Base-by-base conservation (phyloP, 1,140 invertebrate species). In the Drosophila gunungcola region DNA sequence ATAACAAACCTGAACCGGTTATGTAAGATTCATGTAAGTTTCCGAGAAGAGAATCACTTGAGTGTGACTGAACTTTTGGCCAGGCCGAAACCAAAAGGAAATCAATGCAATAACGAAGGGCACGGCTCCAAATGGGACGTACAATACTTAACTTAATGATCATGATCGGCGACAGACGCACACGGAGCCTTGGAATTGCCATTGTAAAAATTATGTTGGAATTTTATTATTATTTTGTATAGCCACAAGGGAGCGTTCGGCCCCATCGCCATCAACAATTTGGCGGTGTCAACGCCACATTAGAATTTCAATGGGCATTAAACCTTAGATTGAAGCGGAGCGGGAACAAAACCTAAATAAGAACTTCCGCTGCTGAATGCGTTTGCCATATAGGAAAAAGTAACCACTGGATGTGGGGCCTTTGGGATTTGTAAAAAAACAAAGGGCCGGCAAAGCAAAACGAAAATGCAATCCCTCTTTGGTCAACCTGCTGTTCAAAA, bases 21-120 rank as follows among this genome's bases (percentile, higher is more conserved):
- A 67, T 83, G 75, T 89, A 88, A 88, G 83, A 83, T 60, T 83
- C 83, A 70, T 82, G 84, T 83, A 80, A 83, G 79, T 76, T 88
- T 63, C 55, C 48, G 62, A 74, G 79, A 82, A 72, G 75, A 81
- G 63, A 88, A 88, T 79, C 84, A 83, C 52, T 79, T 76, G 62
- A 86, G 80, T 80, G 83, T 89, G 84, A 88, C 76, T 88, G 83
- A 89, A 88, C 83, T 88, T 83, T 89, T 32, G 58, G 55, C 39
- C 55, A 34, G 43, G 54, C n/a, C 16, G 16, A 65, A 21, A 64
- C n/a, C 16, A 27, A 65, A 21, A 64, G 42, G 62, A 61, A 64
- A 48, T 62, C 45, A 54, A 46, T 55, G 41, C 48, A 32, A 54
- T 56, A 65, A 54, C 38, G 42, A 55, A 52, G 46, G 27, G 45